phyloP scores from a whole-genome alignment of 2,888 invertebrate genomes.

The Mesoligia furuncula region DNA sequence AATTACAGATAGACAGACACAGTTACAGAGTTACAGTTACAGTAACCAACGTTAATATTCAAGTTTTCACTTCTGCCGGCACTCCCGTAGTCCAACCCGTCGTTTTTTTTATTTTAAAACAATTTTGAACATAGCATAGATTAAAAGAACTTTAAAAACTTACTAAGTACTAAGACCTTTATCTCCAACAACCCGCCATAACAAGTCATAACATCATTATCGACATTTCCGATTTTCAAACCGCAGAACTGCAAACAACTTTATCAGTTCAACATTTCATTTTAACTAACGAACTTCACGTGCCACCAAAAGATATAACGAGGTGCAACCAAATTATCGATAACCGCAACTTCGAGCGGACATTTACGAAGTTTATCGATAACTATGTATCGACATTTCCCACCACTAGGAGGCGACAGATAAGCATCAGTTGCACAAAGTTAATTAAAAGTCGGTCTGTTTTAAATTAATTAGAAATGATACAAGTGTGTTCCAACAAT shows the following conservation, averaged over 20 bases:
- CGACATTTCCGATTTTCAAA: conserved; percentile 36
- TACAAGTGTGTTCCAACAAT: conserved; percentile 45
- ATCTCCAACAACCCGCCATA: conserved; percentile 29
- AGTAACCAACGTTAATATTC: too few species aligned
- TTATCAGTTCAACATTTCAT: conserved; percentile 48
- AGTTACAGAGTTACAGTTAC: too few species aligned
- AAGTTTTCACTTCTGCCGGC: too few species aligned
- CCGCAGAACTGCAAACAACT: conserved; percentile 43
- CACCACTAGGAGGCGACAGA: conserved; percentile 70
- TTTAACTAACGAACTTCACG: conserved; percentile 56
- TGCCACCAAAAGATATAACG: conserved; percentile 51
- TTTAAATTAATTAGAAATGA: conserved; percentile 78
- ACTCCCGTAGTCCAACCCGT: too few species aligned
- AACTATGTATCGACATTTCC: conserved; percentile 56
- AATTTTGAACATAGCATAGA: too few species aligned
- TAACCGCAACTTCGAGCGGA: conserved; percentile 52
- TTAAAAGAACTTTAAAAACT: not conserved
- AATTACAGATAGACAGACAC: too few species aligned
- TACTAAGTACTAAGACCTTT: conserved; percentile 12
- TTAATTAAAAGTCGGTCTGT: conserved; percentile 79
- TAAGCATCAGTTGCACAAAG: conserved; percentile 79
- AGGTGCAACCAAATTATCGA: conserved; percentile 64
- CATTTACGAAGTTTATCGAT: conserved; percentile 55
- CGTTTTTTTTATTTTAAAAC: too few species aligned
- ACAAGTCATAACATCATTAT: conserved; percentile 35